Conservation (phyloP, 2,797 vertebrate genomes). For the Leuciscus waleckii region DNA sequence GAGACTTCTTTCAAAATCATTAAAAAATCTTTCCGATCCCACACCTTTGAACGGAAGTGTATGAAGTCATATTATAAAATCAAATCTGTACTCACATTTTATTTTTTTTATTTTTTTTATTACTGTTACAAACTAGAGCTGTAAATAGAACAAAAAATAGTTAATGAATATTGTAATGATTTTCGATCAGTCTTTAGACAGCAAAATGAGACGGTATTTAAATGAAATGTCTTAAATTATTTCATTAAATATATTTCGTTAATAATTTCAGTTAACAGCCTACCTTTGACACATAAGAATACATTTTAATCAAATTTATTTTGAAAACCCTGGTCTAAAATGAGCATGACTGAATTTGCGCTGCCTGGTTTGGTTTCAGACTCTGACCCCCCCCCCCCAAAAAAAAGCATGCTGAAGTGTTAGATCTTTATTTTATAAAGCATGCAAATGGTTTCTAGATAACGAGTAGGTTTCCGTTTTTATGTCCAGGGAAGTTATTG, state of each 20-base stretch:
- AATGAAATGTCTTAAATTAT: neutral
- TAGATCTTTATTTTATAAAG: neutral
- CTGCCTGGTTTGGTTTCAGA: conserved; percentile 58
- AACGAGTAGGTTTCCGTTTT: neutral
- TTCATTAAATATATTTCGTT: neutral
- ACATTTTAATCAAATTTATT: neutral
- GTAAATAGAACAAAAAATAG: neutral
- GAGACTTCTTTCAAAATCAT: neutral
- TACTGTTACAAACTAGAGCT: neutral
- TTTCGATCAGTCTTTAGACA: neutral
- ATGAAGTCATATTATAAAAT: neutral
- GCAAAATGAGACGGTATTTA: neutral
- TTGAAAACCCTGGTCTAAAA: conserved; percentile 16
- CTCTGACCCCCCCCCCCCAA: neutral
- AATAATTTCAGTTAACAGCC: neutral
- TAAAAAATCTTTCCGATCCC: neutral
- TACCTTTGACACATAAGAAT: neutral
- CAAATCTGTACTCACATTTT: neutral
- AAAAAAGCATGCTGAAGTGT: neutral
- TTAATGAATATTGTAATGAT: neutral
- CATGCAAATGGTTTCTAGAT: neutral
- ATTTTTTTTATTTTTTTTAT: neutral
- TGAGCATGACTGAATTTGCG: conserved; percentile 69
- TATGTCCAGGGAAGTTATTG: neutral
- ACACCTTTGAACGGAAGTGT: neutral